These are phyloP conservation scores for Taenioides sp. DNA, from an alignment of 2,797 vertebrate genomes.

Conservation along the genomic window DNA sequence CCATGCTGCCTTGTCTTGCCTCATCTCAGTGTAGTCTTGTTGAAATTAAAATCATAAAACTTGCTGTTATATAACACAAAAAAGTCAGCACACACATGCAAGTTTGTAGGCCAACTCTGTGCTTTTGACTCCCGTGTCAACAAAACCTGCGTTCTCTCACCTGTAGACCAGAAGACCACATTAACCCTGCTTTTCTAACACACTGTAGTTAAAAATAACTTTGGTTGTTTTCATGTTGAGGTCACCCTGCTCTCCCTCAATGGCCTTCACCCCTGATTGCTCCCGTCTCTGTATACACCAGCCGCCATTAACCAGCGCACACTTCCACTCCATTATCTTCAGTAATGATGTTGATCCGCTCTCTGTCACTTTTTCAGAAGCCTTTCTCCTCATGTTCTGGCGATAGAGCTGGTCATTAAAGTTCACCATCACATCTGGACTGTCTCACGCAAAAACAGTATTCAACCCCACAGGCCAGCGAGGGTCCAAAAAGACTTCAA, in stretches of 20 bases:
- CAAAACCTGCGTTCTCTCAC: not conserved
- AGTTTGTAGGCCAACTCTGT: too few relatives aligned
- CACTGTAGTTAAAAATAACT: slow-evolving; percentile 1
- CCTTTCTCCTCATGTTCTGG: slow-evolving; percentile 58
- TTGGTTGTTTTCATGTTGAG: not conserved
- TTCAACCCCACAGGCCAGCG: slow-evolving; percentile 53
- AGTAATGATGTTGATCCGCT: slow-evolving; percentile 72
- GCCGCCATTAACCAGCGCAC: slow-evolving; percentile 58
- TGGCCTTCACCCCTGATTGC: slow-evolving; percentile 49
- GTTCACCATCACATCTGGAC: slow-evolving; percentile 75
- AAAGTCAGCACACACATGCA: too few relatives aligned
- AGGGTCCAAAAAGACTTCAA: slow-evolving; percentile 62
- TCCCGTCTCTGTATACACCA: slow-evolving; percentile 49
- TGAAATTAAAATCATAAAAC: too few relatives aligned
- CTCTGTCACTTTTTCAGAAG: slow-evolving; percentile 64
- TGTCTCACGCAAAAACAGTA: slow-evolving; percentile 62
- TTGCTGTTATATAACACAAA: too few relatives aligned
- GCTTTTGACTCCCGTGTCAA: not conserved
- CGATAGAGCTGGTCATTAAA: slow-evolving; percentile 67
- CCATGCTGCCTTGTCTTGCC: too few relatives aligned
- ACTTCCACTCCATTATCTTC: slow-evolving; percentile 73
- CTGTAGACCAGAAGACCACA: not conserved
- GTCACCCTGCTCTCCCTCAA: slow-evolving; percentile 51
- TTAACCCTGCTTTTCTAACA: not conserved
- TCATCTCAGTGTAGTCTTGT: too few relatives aligned